Evolutionary conservation across 2,888 invertebrate species (phyloP).

Genomic region (Apamea epomidion): DNA sequence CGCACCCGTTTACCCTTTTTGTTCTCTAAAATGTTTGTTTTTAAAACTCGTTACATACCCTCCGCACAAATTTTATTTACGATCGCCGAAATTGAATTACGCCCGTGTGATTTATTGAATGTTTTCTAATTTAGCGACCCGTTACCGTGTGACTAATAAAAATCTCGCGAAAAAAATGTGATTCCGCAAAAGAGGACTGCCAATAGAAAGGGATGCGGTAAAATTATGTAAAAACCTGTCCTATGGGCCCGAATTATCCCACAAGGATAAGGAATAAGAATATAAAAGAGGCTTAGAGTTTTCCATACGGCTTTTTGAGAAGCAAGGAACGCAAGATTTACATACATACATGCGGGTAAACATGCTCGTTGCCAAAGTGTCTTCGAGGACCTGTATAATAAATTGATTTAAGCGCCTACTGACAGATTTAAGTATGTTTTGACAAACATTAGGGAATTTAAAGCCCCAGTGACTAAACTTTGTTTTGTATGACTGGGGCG

Average conservation of each 20-base stretch:
- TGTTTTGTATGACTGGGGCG: conserved; percentile 77
- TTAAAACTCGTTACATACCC: conserved; percentile 85
- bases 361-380: conserved; percentile 83
- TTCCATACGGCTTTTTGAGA: conserved; percentile 86
- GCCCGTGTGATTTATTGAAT: conserved; percentile 84
- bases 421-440: conserved; percentile 89
- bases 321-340: conserved; percentile 86
- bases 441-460: conserved; percentile 88
- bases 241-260: conserved; percentile 89
- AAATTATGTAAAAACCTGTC: conserved; percentile 90
- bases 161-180: conserved; percentile 74
- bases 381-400: conserved; percentile 87
- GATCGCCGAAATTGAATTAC: conserved; percentile 83
- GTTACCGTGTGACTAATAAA: conserved; percentile 80
- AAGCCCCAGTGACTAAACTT: conserved; percentile 85
- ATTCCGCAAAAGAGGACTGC: conserved; percentile 74
- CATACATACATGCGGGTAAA: conserved; percentile 85
- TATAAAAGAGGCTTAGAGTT: conserved; percentile 89
- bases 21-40: conserved; percentile 86
- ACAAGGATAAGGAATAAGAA: conserved; percentile 89
- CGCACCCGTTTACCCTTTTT: conserved; percentile 82
- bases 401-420: conserved; percentile 89
- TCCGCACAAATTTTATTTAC: conserved; percentile 84
- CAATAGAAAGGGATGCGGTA: conserved; percentile 83
- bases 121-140: conserved; percentile 82